These are phyloP conservation scores for Coregonus ussuriensis DNA, from an alignment of 2,797 vertebrate species.

Conservation along the genomic window DNA sequence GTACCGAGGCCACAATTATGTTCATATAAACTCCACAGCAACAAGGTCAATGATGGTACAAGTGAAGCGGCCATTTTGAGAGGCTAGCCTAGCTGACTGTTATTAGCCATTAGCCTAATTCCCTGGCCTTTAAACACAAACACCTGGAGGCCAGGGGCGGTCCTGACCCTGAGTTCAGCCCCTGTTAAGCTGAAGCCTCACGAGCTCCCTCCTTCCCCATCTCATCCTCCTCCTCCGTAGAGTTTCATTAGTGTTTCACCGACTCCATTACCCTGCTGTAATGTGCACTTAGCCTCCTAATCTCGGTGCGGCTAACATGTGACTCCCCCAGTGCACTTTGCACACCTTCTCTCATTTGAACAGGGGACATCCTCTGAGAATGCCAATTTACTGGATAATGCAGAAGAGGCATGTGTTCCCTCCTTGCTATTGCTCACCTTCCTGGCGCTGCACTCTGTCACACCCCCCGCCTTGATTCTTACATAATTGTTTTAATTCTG, in stretches of 20 bases:
- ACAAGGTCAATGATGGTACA: constrained; percentile 35
- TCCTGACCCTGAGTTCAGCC: constrained; percentile 53
- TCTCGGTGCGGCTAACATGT: constrained; percentile 33
- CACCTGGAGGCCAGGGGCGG: constrained; percentile 43
- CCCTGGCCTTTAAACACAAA: constrained; percentile 42
- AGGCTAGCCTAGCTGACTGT: neutral
- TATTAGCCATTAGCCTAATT: constrained; percentile 24
- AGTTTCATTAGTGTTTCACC: constrained; percentile 59
- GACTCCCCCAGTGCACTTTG: constrained; percentile 23
- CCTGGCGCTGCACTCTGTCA: constrained; percentile 59
- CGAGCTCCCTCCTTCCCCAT: constrained; percentile 46
- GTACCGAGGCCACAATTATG: neutral
- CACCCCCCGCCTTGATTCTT: constrained; percentile 58
- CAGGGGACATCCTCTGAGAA: constrained; percentile 47
- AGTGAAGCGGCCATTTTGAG: constrained; percentile 22
- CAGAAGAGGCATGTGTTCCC: constrained; percentile 56
- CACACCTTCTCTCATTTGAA: constrained; percentile 34
- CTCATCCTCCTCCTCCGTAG: constrained; percentile 34
- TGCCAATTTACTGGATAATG: constrained; percentile 48
- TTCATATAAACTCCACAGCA: neutral
- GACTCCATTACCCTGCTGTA: constrained; percentile 57
- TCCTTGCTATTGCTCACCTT: constrained; percentile 55
- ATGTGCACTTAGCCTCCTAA: constrained; percentile 46
- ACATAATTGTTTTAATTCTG: constrained; percentile 70
- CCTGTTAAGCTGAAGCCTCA: constrained; percentile 58